These are phyloP conservation scores for Stomatorhinus walkeri DNA, from an alignment of 2,797 vertebrate species.

Conservation along the genomic window DNA sequence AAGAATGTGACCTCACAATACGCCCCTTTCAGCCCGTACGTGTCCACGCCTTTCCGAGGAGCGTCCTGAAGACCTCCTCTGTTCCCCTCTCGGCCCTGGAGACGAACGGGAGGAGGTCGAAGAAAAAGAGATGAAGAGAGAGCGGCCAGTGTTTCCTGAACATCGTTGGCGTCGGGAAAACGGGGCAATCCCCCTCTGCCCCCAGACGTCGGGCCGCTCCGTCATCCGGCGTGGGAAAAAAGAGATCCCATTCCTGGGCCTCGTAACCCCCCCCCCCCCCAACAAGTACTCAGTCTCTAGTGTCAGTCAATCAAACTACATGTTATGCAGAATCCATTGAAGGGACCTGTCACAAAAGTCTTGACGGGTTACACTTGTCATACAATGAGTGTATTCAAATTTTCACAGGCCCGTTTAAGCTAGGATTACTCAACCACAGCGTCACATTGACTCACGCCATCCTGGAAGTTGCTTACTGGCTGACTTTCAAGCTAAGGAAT, in stretches of 20 bases:
- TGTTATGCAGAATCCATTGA: neutral
- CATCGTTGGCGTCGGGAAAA: neutral
- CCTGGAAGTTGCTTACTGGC: neutral
- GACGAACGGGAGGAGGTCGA: constrained; percentile 9
- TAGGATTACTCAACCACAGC: neutral
- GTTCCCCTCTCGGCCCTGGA: constrained; percentile 35
- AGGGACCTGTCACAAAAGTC: neutral
- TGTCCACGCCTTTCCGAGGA: constrained; percentile 46
- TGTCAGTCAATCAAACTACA: constrained; percentile 10
- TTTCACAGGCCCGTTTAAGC: neutral
- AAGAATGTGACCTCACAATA: constrained; percentile 75
- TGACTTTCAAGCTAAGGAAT: neutral
- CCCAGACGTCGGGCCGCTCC: neutral
- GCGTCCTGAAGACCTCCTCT: constrained; percentile 59
- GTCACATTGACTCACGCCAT: neutral
- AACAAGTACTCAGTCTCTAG: constrained; percentile 3
- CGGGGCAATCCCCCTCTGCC: neutral
- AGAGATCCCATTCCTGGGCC: neutral
- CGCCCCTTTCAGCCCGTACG: constrained; percentile 66
- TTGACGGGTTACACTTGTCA: constrained; percentile 2
- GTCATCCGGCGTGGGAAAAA: constrained; percentile 14
- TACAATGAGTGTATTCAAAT: constrained; percentile 5
- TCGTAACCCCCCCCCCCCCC: neutral
- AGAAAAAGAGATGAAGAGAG: constrained; percentile 11
- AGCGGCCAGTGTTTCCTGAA: neutral